Evolutionary conservation across 2,797 vertebrate genomes (phyloP).

Genomic region (Pseudomugil tenellus): DNA sequence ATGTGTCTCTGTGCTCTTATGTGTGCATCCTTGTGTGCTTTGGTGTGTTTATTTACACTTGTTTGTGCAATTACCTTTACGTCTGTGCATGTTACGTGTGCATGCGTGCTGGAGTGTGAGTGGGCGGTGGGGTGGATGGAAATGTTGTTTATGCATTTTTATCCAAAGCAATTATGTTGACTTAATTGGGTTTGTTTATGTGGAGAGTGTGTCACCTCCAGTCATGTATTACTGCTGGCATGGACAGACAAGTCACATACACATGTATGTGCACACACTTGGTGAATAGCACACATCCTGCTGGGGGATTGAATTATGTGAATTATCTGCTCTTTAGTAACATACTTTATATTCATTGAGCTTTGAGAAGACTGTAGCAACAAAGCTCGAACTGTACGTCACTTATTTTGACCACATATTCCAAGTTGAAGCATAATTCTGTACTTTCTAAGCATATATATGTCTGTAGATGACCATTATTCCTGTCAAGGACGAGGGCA

Average conservation of each 20-base stretch:
- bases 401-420: slow-evolving; percentile 13
- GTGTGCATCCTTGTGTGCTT: slow-evolving; percentile 49
- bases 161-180: slow-evolving; percentile 82
- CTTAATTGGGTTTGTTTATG: slow-evolving; percentile 83
- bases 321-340: slow-evolving; percentile 54
- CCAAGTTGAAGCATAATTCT: neutral
- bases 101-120: slow-evolving; percentile 41
- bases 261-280: slow-evolving; percentile 19
- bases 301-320: slow-evolving; percentile 63
- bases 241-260: slow-evolving; percentile 50
- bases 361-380: slow-evolving; percentile 40
- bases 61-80: slow-evolving; percentile 65
- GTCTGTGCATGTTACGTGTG: slow-evolving; percentile 21
- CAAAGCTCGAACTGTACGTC: slow-evolving; percentile 24
- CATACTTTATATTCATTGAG: slow-evolving; percentile 46
- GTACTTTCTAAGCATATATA: slow-evolving; percentile 14
- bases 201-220: slow-evolving; percentile 77
- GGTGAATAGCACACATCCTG: slow-evolving; percentile 37
- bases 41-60: slow-evolving; percentile 67
- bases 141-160: slow-evolving; percentile 83
- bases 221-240: slow-evolving; percentile 70
- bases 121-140: slow-evolving; percentile 64
- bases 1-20: slow-evolving; percentile 51
- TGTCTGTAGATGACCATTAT: no score
- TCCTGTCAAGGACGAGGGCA: no score